These are phyloP conservation scores for Propsilocerus akamusi DNA, from an alignment of 1,140 invertebrate species.

Conservation along the genomic window DNA sequence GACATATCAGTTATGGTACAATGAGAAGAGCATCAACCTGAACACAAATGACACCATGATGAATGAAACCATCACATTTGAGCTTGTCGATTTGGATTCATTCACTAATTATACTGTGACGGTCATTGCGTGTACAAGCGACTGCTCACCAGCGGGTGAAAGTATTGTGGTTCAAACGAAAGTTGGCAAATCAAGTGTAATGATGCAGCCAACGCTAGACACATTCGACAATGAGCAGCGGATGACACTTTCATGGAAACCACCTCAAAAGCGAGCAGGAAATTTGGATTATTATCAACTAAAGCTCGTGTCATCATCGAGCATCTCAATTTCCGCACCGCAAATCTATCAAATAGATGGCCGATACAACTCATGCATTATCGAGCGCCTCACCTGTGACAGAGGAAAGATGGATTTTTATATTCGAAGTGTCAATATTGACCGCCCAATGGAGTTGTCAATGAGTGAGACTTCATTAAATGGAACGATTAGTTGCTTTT, in stretches of 20 bases:
- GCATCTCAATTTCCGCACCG: no score
- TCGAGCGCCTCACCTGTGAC: no score
- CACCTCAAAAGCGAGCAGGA: conserved; percentile 40
- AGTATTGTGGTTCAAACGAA: conserved; percentile 29
- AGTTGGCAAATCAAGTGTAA: conserved; percentile 35
- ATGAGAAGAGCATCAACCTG: conserved; percentile 13
- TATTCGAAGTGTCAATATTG: no score
- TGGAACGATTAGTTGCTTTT: no score
- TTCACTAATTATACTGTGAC: conserved; percentile 44
- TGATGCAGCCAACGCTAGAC: conserved; percentile 23
- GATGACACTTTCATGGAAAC: conserved; percentile 25
- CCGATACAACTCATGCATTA: no score
- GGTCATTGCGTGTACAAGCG: conserved; percentile 49
- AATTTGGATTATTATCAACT: conserved; percentile 29
- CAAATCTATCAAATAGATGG: no score
- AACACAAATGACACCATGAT: conserved; percentile 12
- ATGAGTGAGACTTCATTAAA: no score
- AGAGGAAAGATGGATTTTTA: no score
- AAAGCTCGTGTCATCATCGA: no score
- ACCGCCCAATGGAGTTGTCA: no score
- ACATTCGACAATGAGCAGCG: conserved; percentile 27
- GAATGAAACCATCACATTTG: not conserved
- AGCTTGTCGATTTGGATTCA: conserved; percentile 21
- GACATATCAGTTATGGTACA: conserved; percentile 43
- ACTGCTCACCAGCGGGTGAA: conserved; percentile 32